Base-by-base conservation (phyloP, 2,113 vertebrate genomes). In the Ia io region DNA sequence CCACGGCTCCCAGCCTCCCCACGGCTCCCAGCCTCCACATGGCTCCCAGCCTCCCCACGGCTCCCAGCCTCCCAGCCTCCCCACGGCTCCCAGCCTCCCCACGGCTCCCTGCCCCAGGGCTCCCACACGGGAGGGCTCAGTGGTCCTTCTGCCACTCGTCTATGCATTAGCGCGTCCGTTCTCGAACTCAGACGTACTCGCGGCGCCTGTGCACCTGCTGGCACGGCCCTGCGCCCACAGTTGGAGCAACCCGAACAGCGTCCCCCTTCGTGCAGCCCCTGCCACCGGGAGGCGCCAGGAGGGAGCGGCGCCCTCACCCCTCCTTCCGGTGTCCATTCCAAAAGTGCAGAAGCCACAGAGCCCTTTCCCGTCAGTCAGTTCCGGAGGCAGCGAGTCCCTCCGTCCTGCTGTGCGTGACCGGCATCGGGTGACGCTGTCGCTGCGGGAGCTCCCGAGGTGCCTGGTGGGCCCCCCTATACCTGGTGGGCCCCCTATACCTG, bases 231-330 rank as follows among this genome's bases (percentile, higher is more conserved):
- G 3, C 2, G 44, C 5, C 3, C 6, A 42, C 70, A 44, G 40
- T 13, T 14, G 3, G 8, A 16, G 40, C 8, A 35, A 13, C 70
- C 17, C 49, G 9, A 51, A 17, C 49, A 17, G 49, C 17, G 22
- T 25, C 49, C 23, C 16, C 0, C 51, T 22, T 1, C 3, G 20
- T 53, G 49, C 49, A 0, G 2, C 49, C 47, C 2, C 49, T 37
- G 77, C 20, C 8, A 3, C 1, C 0, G 1, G 59, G 2, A 5
- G n/a, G 22, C 0, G 4, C 28, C n/a, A 3, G 69, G 69, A 10
- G 10, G 1, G 14, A 56, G 22, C 1, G 0, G 59, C 44, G 13
- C 11, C 6, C 20, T 9, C 4, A 5, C 11, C 25, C 20, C 20
- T 42, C 56, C 59, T 25, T n/a, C 9, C 6, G 0, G 2, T 10